Evolutionary conservation across 2,797 vertebrate genomes (phyloP), one percentile per base, ranked within the genome.

Genomic region (Todus mexicanus): DNA sequence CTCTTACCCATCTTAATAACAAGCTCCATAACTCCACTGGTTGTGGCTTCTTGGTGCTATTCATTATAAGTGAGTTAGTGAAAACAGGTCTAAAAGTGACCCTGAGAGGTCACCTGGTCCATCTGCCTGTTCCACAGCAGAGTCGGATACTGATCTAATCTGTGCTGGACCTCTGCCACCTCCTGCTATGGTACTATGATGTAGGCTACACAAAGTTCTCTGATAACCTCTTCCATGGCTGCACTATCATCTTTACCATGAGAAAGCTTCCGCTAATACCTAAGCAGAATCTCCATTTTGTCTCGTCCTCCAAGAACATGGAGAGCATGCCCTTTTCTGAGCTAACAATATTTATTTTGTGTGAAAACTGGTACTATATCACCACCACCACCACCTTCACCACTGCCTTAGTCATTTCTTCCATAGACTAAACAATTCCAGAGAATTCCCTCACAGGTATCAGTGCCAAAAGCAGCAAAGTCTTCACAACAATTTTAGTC

Each of bases 401-500:
- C 7, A 43, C 38, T 9, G 3, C 48, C 10, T 37, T 43, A 25
- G 56, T 85, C 7, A 57, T 83, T 77, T 83, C 50, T 93, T 80
- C 38, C 54, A 35, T 15, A 85, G 54, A 54, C 38, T 92, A 74
- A 94, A 87, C 53, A 68, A 35, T 42, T 17, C 21, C 60, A 73
- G 48, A 73, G 25, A 77, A 23, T 83, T 85, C 18, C 38, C 53
- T 80, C 23, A 57, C 16, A 50, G 48, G 8, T 37, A 35, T 51
- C 29, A 35, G 37, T 48, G 69, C 78, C 81, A 94, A 95, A 94
- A 95, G 42, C 59, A 92, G 38, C 75, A 66, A 85, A 92, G 31
- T 8, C 56, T 70, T 89, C 59, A 84, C 35, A 84, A 73, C 31
- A 42, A 77, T 33, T 43, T 69, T 27, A 87, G 78, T 59, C n/a